Evolutionary conservation across 2,888 invertebrate genomes (phyloP).

Genomic region (Tetrapedia diversipes): DNA sequence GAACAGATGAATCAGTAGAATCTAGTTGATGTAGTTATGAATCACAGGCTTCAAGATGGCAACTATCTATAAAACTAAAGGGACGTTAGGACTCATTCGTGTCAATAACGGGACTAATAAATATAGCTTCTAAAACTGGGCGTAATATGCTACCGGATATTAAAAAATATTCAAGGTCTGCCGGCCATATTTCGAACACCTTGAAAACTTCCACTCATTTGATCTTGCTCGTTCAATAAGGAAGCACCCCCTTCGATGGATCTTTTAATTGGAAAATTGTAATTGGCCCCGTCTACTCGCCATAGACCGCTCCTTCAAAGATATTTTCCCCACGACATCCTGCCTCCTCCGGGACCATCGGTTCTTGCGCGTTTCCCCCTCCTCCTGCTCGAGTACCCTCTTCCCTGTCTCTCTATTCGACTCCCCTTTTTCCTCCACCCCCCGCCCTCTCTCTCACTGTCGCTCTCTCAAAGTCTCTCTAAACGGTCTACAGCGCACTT

Average conservation of each 20-base stretch:
- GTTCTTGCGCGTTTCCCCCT: conserved; percentile 40
- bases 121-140: too few species aligned
- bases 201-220: conserved; percentile 40
- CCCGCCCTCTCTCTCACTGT: conserved; percentile 1
- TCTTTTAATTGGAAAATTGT: conserved; percentile 71
- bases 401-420: background rate
- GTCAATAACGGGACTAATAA: too few species aligned
- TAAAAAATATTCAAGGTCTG: too few species aligned
- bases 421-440: conserved; percentile 10
- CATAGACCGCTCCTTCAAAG: conserved; percentile 48
- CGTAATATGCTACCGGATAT: too few species aligned
- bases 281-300: conserved; percentile 66
- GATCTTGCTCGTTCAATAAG: conserved; percentile 35
- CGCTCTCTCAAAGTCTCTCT: conserved; percentile 32
- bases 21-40: conserved; percentile 97
- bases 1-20: conserved; percentile 89
- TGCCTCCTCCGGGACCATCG: conserved; percentile 49
- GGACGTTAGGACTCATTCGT: too few species aligned
- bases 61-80: too few species aligned
- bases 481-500: conserved; percentile 54
- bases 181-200: background rate
- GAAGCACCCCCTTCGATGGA: conserved; percentile 55
- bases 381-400: conserved; percentile 25
- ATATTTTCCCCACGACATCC: conserved; percentile 55
- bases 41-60: conserved; percentile 95